Conservation (phyloP, 2,797 vertebrate species). For the Trichosurus vulpecula region DNA sequence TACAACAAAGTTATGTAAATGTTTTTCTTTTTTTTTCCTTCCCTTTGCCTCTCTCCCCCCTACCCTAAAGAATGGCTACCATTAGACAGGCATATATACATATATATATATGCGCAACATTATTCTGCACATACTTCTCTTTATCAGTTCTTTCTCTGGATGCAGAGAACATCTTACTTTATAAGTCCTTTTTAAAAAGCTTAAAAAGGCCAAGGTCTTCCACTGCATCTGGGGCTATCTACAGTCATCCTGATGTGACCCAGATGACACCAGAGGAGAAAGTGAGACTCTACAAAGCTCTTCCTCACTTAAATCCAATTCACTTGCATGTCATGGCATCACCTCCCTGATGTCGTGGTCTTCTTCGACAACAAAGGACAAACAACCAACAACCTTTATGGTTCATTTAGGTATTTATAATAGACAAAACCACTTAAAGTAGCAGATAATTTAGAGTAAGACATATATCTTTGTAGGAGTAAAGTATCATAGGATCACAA, state of each 20-base stretch:
- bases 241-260: too few relatives aligned
- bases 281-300: too few relatives aligned
- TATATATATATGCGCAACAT: not conserved
- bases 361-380: too few relatives aligned
- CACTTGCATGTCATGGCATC: too few relatives aligned
- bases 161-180: not conserved
- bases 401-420: too few relatives aligned
- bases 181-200: not conserved
- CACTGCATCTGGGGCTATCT: too few relatives aligned
- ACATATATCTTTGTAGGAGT: not conserved
- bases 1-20: not conserved
- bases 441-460: not conserved
- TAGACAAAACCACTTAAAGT: not conserved
- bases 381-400: not conserved
- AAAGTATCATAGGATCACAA: not conserved
- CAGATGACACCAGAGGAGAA: too few relatives aligned
- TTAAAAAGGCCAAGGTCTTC: too few relatives aligned
- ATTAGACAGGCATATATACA: not conserved
- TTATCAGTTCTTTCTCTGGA: not conserved
- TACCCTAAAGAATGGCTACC: not conserved
- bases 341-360: too few relatives aligned
- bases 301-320: too few relatives aligned
- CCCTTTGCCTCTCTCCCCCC: too few relatives aligned
- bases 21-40: too few relatives aligned
- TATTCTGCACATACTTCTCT: not conserved